These are phyloP conservation scores for Eugnorisma glareosa DNA, from an alignment of 2,888 invertebrate species.

Conservation along the genomic window DNA sequence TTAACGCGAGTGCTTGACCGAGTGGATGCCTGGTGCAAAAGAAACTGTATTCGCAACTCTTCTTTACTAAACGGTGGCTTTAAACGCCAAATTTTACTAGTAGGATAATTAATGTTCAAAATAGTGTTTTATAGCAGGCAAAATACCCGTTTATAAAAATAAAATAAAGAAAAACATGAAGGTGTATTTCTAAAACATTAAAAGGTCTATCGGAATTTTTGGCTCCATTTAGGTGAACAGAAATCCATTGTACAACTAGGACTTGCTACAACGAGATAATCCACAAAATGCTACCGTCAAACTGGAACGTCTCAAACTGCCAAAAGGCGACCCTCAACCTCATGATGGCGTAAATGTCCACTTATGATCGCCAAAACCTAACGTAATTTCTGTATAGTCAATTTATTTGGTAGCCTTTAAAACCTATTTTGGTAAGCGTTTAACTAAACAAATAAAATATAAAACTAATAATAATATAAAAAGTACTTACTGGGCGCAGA, in stretches of 20 bases:
- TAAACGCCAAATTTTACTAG: conserved; percentile 13
- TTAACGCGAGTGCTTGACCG: conserved; percentile 52
- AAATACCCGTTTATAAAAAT: background rate
- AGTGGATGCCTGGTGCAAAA: conserved; percentile 62
- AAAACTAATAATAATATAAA: background rate
- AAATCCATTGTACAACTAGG: background rate
- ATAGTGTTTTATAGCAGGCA: background rate
- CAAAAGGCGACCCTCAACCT: background rate
- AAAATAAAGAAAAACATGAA: background rate
- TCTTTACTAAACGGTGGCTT: conserved; percentile 34
- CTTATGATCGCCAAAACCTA: conserved; percentile 9
- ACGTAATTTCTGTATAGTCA: background rate
- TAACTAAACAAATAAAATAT: background rate
- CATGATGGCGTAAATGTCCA: background rate
- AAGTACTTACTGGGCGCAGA: conserved; percentile 92
- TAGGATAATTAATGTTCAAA: background rate
- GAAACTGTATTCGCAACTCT: conserved; percentile 54
- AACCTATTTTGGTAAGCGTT: conserved; percentile 13
- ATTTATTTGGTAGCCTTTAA: background rate
- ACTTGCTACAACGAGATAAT: background rate
- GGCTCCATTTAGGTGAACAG: background rate
- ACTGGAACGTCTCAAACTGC: background rate
- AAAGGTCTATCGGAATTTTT: background rate
- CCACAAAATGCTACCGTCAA: background rate
- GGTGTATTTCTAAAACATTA: background rate